These are phyloP conservation scores for Melanotaenia duboulayi DNA, from an alignment of 2,113 vertebrate genomes.

Conservation along the genomic window DNA sequence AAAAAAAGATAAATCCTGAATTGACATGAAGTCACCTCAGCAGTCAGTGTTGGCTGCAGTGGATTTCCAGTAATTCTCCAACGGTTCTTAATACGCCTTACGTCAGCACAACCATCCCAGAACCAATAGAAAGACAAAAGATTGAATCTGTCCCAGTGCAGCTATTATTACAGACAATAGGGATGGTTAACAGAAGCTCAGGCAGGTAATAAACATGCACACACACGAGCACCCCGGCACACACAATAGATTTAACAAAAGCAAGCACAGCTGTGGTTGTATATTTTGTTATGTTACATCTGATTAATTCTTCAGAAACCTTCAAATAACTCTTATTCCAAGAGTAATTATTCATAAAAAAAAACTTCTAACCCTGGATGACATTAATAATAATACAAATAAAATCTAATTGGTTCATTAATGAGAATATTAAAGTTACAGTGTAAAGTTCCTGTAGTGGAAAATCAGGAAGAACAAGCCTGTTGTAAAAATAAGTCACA, in stretches of 20 bases:
- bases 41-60: not conserved
- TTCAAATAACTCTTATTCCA: not conserved
- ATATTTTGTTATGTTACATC: constrained; percentile 22
- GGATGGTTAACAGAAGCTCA: constrained; percentile 1
- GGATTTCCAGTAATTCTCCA: not conserved
- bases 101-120: not conserved
- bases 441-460: not conserved
- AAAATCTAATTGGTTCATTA: not conserved
- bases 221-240: constrained; percentile 6
- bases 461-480: not conserved
- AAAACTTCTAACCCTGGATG: not conserved
- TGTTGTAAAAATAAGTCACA: not conserved
- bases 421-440: not conserved
- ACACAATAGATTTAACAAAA: not conserved
- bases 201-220: constrained; percentile 20
- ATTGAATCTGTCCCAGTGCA: not conserved
- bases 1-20: not conserved
- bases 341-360: not conserved
- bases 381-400: not conserved
- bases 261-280: constrained; percentile 43
- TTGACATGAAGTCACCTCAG: no score
- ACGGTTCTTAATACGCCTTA: not conserved
- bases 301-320: constrained; percentile 15
- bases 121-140: not conserved
- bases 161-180: constrained; percentile 22